Evolutionary conservation across 2,797 vertebrate genomes (phyloP), one percentile per base, ranked within the genome.

Genomic region (Acridotheres tristis): DNA sequence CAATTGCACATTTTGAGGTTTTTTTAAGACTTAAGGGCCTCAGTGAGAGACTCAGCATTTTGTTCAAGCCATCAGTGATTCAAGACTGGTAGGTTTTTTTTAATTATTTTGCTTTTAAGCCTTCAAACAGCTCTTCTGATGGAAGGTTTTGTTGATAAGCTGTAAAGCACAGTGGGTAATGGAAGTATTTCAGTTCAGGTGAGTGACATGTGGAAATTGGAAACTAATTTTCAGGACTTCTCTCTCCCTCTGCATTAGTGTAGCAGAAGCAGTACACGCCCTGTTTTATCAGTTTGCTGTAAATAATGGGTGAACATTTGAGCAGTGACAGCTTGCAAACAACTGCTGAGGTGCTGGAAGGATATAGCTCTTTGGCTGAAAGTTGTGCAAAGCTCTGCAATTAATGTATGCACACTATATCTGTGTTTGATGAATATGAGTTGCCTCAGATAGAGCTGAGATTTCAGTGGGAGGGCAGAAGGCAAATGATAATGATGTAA

Each of bases 401-500:
- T 69, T 71, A 73, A 34, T 40, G 9, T n/a, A 9, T 42, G 29
- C 29, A 14, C 7, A 17, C 6, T 16, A 5, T 54, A n/a, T 71
- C 15, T 0, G 0, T 16, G 17, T n/a, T 30, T 47, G 76, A 45
- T 0, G 1, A 53, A 14, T 45, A 23, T 6, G 16, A 61, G n/a
- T 71, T 71, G 34, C 15, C 25, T 29, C 20, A 38, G 58, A 32
- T 12, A n/a, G 0, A n/a, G 42, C 12, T 81, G 83, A 23, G 48
- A 51, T 83, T 87, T 16, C 18, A 59, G 42, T 32, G 16, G 17
- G 30, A 67, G 13, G 17, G 38, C 43, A 58, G 30, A 75, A 66
- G 15, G 29, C 43, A 62, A 30, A 14, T 38, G 8, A 8, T 38
- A 11, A 32, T 2, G 9, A 27, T 53, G 5, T 45, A 8, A 73